A percentile compares a stretch with the other conserved stretches of the same genome.
Conservation (phyloP, 2,797 vertebrate genomes). For the Rhincodon typus region DNA sequence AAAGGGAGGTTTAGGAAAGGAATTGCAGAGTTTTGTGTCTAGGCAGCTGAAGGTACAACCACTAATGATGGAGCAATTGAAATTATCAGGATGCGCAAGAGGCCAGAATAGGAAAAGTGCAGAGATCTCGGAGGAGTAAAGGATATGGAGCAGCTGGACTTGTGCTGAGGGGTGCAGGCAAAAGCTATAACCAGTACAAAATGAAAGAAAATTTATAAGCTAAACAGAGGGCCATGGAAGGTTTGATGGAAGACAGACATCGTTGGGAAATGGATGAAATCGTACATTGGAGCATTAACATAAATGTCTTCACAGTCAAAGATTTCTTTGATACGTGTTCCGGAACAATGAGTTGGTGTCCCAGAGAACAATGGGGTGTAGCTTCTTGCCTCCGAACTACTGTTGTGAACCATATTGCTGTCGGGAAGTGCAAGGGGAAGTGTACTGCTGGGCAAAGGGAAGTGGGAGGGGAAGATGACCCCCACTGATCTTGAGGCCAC, state of each 20-base stretch:
- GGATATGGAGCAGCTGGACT: not conserved
- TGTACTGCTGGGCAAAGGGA: not conserved
- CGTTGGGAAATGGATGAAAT: not conserved
- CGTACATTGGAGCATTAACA: not conserved
- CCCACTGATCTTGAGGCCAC: not conserved
- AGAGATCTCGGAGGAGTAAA: not conserved
- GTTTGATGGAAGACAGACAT: not conserved
- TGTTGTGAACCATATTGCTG: not conserved
- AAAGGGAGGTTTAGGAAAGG: not conserved
- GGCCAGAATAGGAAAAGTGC: not conserved
- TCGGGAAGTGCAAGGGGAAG: not conserved
- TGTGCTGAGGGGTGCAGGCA: not conserved
- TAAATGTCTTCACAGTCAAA: not conserved
- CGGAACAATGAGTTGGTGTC: not conserved
- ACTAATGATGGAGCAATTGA: not conserved
- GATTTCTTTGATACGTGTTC: not conserved
- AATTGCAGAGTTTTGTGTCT: not conserved
- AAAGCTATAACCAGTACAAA: not conserved
- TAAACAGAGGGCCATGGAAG: no score
- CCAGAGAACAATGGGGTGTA: not conserved
- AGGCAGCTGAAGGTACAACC: not conserved
- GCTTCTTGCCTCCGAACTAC: not conserved
- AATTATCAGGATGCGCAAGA: not conserved
- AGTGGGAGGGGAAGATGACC: not conserved
- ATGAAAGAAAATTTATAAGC: not conserved